Percentiles rank a stretch among this genome's conserved stretches.
Conservation (phyloP, 2,797 vertebrate genomes). For the Yasuhikotakia modesta region DNA sequence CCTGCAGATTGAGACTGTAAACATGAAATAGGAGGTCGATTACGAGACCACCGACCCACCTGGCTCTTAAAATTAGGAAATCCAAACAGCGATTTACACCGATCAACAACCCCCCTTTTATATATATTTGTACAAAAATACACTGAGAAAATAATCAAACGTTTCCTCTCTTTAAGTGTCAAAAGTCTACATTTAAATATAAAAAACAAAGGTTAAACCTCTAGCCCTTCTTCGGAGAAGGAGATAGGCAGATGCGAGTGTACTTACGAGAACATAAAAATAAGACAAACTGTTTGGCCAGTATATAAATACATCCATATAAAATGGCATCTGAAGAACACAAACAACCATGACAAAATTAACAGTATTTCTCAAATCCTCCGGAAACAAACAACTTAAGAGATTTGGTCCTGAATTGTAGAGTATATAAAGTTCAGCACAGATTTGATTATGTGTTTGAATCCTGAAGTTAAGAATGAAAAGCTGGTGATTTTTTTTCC, state of each 20-base stretch:
- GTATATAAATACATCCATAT: slow-evolving; percentile 99
- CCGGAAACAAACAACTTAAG: slow-evolving; percentile 82
- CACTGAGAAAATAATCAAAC: slow-evolving; percentile 99
- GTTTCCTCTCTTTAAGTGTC: slow-evolving; percentile 99
- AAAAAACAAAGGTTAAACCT: slow-evolving; percentile 98
- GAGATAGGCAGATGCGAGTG: slow-evolving; percentile 89
- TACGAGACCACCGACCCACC: slow-evolving; percentile 92
- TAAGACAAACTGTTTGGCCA: slow-evolving; percentile 89
- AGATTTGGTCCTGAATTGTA: slow-evolving; percentile 98
- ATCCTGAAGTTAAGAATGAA: slow-evolving; percentile 97
- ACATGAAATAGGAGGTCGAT: slow-evolving; percentile 94
- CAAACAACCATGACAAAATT: slow-evolving; percentile 88
- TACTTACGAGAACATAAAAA: slow-evolving; percentile 79
- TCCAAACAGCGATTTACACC: slow-evolving; percentile 96
- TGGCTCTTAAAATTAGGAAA: slow-evolving; percentile 92
- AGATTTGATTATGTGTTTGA: slow-evolving; percentile 97
- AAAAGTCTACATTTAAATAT: slow-evolving; percentile 99
- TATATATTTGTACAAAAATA: slow-evolving; percentile 99
- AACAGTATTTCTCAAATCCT: slow-evolving; percentile 86
- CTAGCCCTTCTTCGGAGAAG: slow-evolving; percentile 99
- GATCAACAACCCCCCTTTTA: slow-evolving; percentile 96
- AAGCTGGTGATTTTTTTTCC: slow-evolving; percentile 96
- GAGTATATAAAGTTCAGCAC: slow-evolving; percentile 93
- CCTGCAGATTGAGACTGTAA: slow-evolving; percentile 99
- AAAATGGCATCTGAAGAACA: slow-evolving; percentile 98